Evolutionary conservation across 2,113 vertebrate species (phyloP), one percentile per base, ranked within the genome.

Genomic region (Microcebus tavaratra): DNA sequence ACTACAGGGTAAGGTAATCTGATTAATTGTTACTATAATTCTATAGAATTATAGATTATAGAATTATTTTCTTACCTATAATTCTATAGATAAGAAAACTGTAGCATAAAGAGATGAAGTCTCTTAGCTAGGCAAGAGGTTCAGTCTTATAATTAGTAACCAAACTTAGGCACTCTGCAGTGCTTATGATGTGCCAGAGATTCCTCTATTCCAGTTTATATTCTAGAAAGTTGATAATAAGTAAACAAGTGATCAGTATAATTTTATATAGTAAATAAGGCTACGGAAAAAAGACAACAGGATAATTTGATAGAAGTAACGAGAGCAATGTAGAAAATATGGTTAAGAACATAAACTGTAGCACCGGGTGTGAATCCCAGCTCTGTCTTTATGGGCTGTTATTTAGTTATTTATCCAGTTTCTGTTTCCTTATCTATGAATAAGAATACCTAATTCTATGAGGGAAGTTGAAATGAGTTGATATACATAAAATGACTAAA

Each of bases 141-240:
- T 42, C 14, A 76, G 15, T 61, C 12, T 82, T 39, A 83, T 15
- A 45, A 67, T 81, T 82, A 82, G 23, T 82, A 87, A 92, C 53
- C 12, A 92, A 88, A 79, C n/a, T 91, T 48, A 29, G 50, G n/a
- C 27, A 90, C 36, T 50, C 57, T 90, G 67, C 39, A 90, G 39
- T 42, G 45, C 21, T 65, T 63, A 68, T 2, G n/a, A 20, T n/a
- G 2, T 65, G 29, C n/a, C 61, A 76, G 50, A 65, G 50, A 85
- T 13, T 25, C 34, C 48, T 23, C 29, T 61, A 63, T 50, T 39
- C 1, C 23, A 55, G 50, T 3, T 29, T 36, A 36, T 18, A 39
- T 67, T 95, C n/a, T 78, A 82, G 39, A 91, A 89, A 96, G 57
- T 85, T 81, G 34, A 86, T 4, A 93, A 67, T n/a, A 88, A 57